Evolutionary conservation across 2,113 vertebrate genomes (phyloP).

Genomic region (Blennius ocellaris): DNA sequence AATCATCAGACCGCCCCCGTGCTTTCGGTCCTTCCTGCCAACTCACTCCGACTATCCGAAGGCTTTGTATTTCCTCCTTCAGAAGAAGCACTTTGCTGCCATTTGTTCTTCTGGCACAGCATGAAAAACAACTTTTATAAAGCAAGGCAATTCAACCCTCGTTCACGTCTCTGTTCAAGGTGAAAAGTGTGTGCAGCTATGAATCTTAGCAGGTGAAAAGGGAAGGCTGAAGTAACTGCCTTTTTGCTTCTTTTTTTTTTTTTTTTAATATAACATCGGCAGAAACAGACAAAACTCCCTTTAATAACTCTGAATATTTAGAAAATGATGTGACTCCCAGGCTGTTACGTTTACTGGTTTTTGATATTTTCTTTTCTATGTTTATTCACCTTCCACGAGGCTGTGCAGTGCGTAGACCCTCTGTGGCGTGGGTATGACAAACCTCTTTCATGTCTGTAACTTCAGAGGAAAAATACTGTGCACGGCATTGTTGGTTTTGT

Average conservation of each 20-base stretch:
- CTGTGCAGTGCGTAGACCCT: constrained; percentile 90
- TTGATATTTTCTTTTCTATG: constrained; percentile 14
- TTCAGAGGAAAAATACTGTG: constrained; percentile 16
- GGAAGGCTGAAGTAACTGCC: neutral
- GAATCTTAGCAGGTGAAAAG: too few relatives aligned
- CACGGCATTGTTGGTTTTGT: constrained; percentile 15
- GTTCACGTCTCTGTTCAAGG: too few relatives aligned
- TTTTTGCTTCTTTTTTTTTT: too few relatives aligned
- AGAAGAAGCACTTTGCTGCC: neutral
- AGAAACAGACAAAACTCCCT: neutral
- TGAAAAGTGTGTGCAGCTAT: too few relatives aligned
- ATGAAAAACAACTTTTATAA: neutral
- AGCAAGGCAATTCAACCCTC: neutral
- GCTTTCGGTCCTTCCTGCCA: neutral
- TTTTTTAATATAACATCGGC: neutral
- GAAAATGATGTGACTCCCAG: too few relatives aligned
- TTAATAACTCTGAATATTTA: too few relatives aligned
- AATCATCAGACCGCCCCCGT: neutral
- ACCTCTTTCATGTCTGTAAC: constrained; percentile 69
- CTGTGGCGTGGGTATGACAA: constrained; percentile 71
- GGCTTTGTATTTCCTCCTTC: neutral
- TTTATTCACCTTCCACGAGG: constrained; percentile 57
- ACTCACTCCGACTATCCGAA: neutral
- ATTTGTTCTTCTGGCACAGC: neutral
- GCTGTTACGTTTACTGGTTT: too few relatives aligned